Base-by-base conservation (phyloP, 2,113 vertebrate genomes). In the Pardalotus punctatus region DNA sequence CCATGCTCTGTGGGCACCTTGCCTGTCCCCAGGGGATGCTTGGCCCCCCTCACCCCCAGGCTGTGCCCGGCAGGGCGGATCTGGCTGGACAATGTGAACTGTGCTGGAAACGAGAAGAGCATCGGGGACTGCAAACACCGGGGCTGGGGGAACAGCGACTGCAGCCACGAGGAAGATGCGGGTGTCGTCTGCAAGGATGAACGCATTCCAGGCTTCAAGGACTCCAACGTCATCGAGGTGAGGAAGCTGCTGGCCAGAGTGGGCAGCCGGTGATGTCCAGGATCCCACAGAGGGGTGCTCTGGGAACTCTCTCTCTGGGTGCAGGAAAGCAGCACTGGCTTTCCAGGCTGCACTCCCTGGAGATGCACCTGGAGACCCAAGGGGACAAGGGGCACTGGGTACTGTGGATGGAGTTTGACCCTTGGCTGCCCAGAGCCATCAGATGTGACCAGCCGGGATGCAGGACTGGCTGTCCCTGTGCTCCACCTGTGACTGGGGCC, bases 111-210 rank as follows among this genome's bases (percentile, higher is more conserved):
- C 0, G 99, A 99, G 98, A 98, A 88, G 95, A 98, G 98, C 94
- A 98, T 99, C 1, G 95, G 94, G 1, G 95, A 98, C 77, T 99
- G 99, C 96, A 98, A 97, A 67, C 99, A 99, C 42, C 98, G 99
- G 14, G 99, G 99, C 80, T 99, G 99, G 99, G 99, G 97, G 6
- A 99, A 99, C 98, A 99, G 99, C 2, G 99, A 99, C 98, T 99
- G 99, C 96, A 99, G 99, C 64, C 99, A 99, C 0, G 99, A 99
- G 42, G 99, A 99, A 65, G 99, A 99, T 0, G 99, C 99, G 0
- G 99, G 99, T 1, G 98, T 99, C 4, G 95, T 99, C 94, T 99
- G 99, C 97, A 99, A 99, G 96, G 99, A 99, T 3, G 98, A 99
- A 96, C 98, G 98, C 87, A 98, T 99, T 28, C 98, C 98, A 0